A percentile compares a stretch with the other conserved stretches of the same genome.
phyloP scores from a whole-genome alignment of 2,797 vertebrate species.

The Zalophus californianus region DNA sequence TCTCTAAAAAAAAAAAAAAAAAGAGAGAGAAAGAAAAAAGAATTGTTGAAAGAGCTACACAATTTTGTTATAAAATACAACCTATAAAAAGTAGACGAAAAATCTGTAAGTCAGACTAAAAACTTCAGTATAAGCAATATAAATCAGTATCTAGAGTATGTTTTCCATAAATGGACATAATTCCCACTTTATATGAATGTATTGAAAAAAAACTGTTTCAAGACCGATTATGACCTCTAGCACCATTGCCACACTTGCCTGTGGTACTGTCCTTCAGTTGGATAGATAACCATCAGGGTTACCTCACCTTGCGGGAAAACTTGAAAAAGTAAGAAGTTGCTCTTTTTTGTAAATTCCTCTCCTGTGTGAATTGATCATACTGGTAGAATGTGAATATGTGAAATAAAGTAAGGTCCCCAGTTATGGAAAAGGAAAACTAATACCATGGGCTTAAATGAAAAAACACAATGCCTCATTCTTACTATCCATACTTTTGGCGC shows the following conservation, averaged over 20 bases:
- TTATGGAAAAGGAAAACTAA: background rate
- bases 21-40: background rate
- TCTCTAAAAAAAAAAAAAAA: background rate
- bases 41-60: background rate
- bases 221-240: background rate
- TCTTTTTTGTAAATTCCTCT: background rate
- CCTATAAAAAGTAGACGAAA: slow-evolving; percentile 20
- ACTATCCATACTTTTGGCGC: background rate
- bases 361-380: background rate
- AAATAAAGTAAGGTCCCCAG: background rate
- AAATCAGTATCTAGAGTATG: slow-evolving; percentile 19
- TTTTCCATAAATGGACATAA: slow-evolving; percentile 39
- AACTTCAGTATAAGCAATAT: background rate
- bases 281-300: background rate
- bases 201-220: slow-evolving; percentile 21
- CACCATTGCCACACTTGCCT: background rate
- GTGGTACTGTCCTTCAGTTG: background rate
- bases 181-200: slow-evolving; percentile 23
- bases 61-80: slow-evolving; percentile 19
- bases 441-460: background rate
- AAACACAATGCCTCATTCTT: background rate
- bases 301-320: slow-evolving; percentile 26
- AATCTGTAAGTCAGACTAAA: slow-evolving; percentile 55
- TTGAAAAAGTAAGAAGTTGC: background rate
- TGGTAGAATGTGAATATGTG: background rate